Evolutionary conservation across 2,113 vertebrate genomes (phyloP).

Genomic region (Chunga burmeisteri): DNA sequence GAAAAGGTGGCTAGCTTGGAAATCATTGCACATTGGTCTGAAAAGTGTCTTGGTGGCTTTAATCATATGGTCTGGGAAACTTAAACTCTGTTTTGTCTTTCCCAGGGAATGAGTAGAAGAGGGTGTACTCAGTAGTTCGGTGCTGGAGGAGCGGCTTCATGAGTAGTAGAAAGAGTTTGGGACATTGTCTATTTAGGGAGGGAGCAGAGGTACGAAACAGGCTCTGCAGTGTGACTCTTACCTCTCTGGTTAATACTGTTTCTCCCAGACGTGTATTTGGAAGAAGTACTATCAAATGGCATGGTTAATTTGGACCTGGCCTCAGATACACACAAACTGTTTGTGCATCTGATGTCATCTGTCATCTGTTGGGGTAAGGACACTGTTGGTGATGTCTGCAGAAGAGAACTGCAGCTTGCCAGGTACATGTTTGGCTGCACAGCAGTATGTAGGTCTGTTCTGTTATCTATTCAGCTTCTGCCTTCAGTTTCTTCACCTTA

Average conservation of each 20-base stretch:
- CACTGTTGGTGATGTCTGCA: neutral
- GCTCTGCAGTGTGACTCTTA: neutral
- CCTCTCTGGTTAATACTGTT: neutral
- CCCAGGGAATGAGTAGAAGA: neutral
- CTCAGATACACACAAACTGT: neutral
- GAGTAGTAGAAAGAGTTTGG: neutral
- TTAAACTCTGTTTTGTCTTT: neutral
- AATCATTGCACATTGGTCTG: neutral
- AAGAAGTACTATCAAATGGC: neutral
- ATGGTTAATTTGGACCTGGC: neutral
- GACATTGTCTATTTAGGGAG: neutral
- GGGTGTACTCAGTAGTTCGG: neutral
- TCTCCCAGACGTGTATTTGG: neutral
- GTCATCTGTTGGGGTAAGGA: neutral
- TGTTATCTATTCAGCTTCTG: neutral
- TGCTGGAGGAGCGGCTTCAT: neutral
- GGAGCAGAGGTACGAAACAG: neutral
- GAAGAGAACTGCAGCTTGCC: neutral
- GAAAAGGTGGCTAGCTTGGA: neutral
- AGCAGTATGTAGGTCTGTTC: neutral
- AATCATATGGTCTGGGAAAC: neutral
- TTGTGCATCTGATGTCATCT: neutral
- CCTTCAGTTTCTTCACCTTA: neutral
- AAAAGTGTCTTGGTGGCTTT: neutral
- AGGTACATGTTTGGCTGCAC: neutral